Percentiles rank a stretch among this genome's conserved stretches.
Evolutionary conservation across 2,113 vertebrate genomes (phyloP).

Genomic region (Gorsachius goisagi): DNA sequence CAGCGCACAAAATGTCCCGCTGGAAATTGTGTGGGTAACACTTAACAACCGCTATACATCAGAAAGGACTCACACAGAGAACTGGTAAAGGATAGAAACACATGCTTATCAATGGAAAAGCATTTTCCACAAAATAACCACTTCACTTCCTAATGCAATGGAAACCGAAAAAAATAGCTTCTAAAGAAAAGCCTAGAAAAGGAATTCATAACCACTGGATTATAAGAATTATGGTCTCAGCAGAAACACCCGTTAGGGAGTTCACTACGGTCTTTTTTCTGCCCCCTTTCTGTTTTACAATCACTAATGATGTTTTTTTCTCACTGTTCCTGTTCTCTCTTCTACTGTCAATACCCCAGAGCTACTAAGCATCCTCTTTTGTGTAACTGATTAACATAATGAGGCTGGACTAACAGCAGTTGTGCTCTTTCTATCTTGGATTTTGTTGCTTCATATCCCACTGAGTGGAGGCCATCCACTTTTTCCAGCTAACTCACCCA

Average conservation of each 20-base stretch:
- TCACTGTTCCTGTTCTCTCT: not conserved
- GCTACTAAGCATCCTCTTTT: not conserved
- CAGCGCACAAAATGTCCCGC: not conserved
- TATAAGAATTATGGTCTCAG: not conserved
- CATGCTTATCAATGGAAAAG: not conserved
- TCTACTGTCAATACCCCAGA: not conserved
- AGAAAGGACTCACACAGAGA: not conserved
- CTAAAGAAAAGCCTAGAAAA: not conserved
- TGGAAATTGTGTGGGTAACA: constrained; percentile 14
- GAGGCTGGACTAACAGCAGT: not conserved
- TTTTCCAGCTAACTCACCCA: not conserved
- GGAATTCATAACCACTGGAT: not conserved
- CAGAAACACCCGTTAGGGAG: not conserved
- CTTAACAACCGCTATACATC: not conserved
- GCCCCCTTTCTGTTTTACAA: not conserved
- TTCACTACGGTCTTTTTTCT: not conserved
- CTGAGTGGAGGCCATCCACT: not conserved
- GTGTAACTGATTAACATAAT: not conserved
- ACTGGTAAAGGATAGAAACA: not conserved
- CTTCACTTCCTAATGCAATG: not conserved
- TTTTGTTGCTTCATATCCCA: not conserved
- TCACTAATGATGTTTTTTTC: not conserved
- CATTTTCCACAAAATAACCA: not conserved
- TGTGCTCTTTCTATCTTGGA: not conserved
- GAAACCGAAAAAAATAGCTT: not conserved